Conservation (phyloP, 1,140 invertebrate genomes). For the Polyergus mexicanus region DNA sequence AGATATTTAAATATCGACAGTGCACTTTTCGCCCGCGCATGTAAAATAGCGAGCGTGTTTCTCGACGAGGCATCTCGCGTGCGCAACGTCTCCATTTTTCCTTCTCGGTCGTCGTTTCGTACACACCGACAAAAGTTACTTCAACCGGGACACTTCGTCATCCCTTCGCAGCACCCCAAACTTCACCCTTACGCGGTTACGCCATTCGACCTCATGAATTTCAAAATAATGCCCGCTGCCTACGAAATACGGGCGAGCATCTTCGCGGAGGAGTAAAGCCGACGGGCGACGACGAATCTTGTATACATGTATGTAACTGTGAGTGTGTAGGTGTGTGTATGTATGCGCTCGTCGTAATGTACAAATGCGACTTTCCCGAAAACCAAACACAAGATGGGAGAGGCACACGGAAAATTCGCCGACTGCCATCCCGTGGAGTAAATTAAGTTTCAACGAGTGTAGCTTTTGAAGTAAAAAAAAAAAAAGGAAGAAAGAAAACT, state of each 20-base stretch:
- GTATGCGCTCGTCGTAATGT: background rate
- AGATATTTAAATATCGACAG: conserved; percentile 76
- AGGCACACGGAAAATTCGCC: conserved; percentile 39
- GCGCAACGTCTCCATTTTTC: background rate
- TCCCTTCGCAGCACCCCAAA: conserved; percentile 43
- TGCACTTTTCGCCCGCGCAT: conserved; percentile 54
- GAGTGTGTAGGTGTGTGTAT: background rate
- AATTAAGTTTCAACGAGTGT: conserved; percentile 49
- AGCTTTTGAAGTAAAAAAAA: conserved; percentile 42
- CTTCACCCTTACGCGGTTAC: conserved; percentile 79
- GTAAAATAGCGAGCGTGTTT: conserved; percentile 68
- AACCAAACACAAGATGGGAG: conserved; percentile 41
- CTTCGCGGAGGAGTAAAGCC: conserved; percentile 37
- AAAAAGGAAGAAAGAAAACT: too few species aligned
- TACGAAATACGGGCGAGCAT: conserved; percentile 63
- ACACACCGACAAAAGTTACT: conserved; percentile 41
- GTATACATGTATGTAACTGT: background rate
- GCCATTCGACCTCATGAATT: conserved; percentile 81
- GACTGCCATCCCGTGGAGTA: conserved; percentile 29
- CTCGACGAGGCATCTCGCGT: conserved; percentile 9
- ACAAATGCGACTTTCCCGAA: conserved; percentile 54
- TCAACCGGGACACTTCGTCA: conserved; percentile 43
- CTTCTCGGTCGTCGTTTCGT: conserved; percentile 2
- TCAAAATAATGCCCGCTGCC: conserved; percentile 74
- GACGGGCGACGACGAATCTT: background rate